Evolutionary conservation across 2,888 invertebrate species (phyloP), one percentile per base, ranked within the genome.

Genomic region (Eilema caniola): DNA sequence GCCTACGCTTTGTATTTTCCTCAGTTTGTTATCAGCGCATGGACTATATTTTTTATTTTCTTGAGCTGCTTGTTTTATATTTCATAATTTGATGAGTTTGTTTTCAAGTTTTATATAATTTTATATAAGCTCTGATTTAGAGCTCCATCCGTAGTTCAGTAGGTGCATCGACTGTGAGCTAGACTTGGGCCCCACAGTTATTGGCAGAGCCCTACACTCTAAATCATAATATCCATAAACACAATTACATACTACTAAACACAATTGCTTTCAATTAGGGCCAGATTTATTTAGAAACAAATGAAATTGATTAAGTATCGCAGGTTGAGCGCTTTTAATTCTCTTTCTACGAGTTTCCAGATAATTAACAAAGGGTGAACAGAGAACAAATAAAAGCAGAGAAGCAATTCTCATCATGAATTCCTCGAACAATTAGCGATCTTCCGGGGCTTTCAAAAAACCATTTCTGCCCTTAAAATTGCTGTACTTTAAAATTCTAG

Each of bases 281-380:
- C 53, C 53, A 53, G 53, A 53, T 53, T 53, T 53, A 53, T 53
- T 53, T n/a, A 20, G 53, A 53, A n/a, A 53, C 53, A 53, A 53
- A n/a, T 53, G n/a, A 53, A 53, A n/a, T 53, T 20, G 47, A 47
- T 47, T 47, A 20, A 47, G 47, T 47, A 47, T 47, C 47, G 20
- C 47, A 47, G 53, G 53, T 53, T 53, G n/a, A 53, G 53, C n/a
- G 1, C 8, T 28, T 11, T 60, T 14, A 16, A 66, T 66, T 41
- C 28, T 61, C 24, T 31, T 14, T n/a, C 1, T n/a, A 53, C n/a
- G 53, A 53, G n/a, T n/a, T n/a, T 53, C 8, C n/a, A 53, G 53
- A 53, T 53, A 53, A n/a, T n/a, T 5, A 53, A 53, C 53, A 53
- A 53, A 53, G 53, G 53, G n/a, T 53, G 16, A 53, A 53, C n/a